Evolutionary conservation across 2,888 invertebrate species (phyloP).

Genomic region (Caenorhabditis macrosperma): DNA sequence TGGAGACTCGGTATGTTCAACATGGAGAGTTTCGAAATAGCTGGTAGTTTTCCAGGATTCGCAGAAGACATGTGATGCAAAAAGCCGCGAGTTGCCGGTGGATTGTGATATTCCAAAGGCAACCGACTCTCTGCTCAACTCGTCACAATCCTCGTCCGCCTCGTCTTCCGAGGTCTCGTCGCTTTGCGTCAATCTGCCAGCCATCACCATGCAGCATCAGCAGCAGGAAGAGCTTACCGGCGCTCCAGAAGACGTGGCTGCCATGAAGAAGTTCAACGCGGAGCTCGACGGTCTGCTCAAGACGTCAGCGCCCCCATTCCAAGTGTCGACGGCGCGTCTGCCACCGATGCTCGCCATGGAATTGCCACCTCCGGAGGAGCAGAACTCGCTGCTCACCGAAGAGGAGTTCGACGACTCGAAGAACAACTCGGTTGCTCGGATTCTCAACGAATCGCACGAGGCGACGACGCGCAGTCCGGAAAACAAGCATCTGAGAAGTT

Average conservation of each 20-base stretch:
- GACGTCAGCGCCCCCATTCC: slow-evolving; percentile 47
- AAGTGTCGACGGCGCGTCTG: slow-evolving; percentile 53
- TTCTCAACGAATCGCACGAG: slow-evolving; percentile 55
- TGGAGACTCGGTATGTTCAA: slow-evolving; percentile 18
- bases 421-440: slow-evolving; percentile 51
- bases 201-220: not conserved
- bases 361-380: slow-evolving; percentile 19
- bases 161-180: slow-evolving; percentile 23
- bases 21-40: no score
- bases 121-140: not conserved
- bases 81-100: slow-evolving; percentile 45
- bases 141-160: slow-evolving; percentile 5
- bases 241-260: slow-evolving; percentile 6
- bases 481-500: slow-evolving; percentile 53
- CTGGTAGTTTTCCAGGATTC: slow-evolving; percentile 6
- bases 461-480: slow-evolving; percentile 47
- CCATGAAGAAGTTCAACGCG: slow-evolving; percentile 43
- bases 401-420: slow-evolving; percentile 51
- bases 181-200: slow-evolving; percentile 19
- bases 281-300: slow-evolving; percentile 45
- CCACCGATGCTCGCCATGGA: slow-evolving; percentile 46
- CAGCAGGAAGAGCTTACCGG: slow-evolving; percentile 4
- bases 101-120: slow-evolving; percentile 30
- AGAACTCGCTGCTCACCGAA: slow-evolving; percentile 30
- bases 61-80: slow-evolving; percentile 31